phyloP scores from a whole-genome alignment of 2,797 vertebrate genomes.

The Crocodylus rhombifer region DNA sequence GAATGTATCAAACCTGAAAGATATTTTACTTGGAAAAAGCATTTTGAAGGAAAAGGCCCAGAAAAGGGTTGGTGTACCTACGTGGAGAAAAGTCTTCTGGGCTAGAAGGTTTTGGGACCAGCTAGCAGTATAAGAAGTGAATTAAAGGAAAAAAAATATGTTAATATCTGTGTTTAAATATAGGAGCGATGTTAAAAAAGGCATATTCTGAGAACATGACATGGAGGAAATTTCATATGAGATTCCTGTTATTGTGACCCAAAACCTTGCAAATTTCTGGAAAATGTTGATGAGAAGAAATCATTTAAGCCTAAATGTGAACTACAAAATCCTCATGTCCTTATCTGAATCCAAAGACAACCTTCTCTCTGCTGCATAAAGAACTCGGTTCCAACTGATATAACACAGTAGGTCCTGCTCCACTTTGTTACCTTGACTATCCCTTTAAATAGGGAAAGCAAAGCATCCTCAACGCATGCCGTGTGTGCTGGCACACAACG shows the following conservation, averaged over 20 bases:
- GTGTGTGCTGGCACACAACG: background rate
- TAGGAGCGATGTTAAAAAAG: background rate
- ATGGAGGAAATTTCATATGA: background rate
- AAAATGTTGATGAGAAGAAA: rapidly evolving
- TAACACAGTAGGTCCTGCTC: no score
- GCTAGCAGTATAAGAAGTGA: background rate
- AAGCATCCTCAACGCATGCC: background rate
- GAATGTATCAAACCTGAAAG: background rate
- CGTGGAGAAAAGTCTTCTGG: background rate
- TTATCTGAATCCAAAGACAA: background rate
- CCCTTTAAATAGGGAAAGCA: background rate
- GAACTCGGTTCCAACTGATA: background rate
- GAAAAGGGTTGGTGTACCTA: background rate
- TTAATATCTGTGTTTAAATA: background rate
- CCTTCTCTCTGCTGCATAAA: background rate
- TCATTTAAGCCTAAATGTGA: background rate
- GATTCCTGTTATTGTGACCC: background rate
- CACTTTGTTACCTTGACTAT: no score
- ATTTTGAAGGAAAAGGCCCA: background rate
- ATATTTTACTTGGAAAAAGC: background rate
- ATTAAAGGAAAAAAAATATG: rapidly evolving
- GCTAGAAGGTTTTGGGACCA: background rate
- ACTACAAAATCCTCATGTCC: background rate
- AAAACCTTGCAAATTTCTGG: background rate
- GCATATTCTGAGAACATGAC: background rate